These are phyloP conservation scores for Pseudomugil gertrudae DNA, from an alignment of 2,797 vertebrate species.

Conservation along the genomic window DNA sequence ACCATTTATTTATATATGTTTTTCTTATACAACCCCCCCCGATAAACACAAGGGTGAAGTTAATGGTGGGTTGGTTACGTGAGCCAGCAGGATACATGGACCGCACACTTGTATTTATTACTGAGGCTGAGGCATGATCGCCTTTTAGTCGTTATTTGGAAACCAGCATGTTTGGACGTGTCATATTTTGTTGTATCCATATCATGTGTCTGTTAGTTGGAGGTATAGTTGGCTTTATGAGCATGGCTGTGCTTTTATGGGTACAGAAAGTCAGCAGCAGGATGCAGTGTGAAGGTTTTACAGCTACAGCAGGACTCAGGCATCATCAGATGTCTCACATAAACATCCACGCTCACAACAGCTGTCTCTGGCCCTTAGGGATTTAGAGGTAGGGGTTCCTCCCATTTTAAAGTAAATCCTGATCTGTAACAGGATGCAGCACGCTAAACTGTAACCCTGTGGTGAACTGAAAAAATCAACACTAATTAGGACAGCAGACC, in stretches of 20 bases:
- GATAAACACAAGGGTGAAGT: slow-evolving; percentile 38
- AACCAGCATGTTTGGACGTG: background rate
- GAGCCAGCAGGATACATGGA: slow-evolving; percentile 2
- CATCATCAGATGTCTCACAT: slow-evolving; percentile 50
- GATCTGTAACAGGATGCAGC: slow-evolving; percentile 8
- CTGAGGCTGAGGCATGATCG: background rate
- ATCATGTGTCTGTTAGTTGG: slow-evolving; percentile 8
- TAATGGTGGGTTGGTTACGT: slow-evolving; percentile 31
- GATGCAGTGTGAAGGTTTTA: slow-evolving; percentile 47
- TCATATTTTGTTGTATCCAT: background rate
- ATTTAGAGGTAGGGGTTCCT: slow-evolving; percentile 27
- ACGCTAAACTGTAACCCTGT: background rate
- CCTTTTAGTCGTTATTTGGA: background rate
- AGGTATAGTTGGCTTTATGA: background rate
- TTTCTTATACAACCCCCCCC: slow-evolving; percentile 22
- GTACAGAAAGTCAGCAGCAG: slow-evolving; percentile 38
- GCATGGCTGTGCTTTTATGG: slow-evolving; percentile 9
- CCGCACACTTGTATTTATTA: slow-evolving; percentile 16
- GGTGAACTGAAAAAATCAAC: background rate
- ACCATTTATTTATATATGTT: slow-evolving; percentile 12
- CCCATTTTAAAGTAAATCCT: slow-evolving; percentile 41
- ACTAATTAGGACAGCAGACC: background rate
- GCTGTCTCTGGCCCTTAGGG: slow-evolving; percentile 29
- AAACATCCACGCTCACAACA: slow-evolving; percentile 5
- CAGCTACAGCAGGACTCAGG: slow-evolving; percentile 27